These are phyloP conservation scores for Jaculus jaculus DNA, from an alignment of 2,113 vertebrate genomes.

Conservation along the genomic window DNA sequence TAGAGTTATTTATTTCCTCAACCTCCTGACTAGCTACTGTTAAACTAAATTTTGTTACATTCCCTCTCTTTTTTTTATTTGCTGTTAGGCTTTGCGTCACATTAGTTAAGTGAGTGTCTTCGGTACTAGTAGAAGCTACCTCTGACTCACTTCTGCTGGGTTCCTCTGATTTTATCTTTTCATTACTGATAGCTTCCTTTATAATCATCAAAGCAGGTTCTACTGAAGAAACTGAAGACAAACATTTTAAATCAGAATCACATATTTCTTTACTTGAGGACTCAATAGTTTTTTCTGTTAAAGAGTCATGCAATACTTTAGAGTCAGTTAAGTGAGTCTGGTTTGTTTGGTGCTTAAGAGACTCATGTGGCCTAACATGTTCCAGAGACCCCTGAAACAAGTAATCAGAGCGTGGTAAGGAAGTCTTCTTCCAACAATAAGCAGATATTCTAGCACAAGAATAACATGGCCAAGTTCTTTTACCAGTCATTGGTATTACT, in stretches of 20 bases:
- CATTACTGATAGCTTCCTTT: conserved; percentile 42
- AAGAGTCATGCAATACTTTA: neutral
- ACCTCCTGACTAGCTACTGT: conserved; percentile 37
- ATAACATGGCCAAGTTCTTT: conserved; percentile 82
- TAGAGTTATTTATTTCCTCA: conserved; percentile 46
- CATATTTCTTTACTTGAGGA: conserved; percentile 48
- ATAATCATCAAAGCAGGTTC: conserved; percentile 32
- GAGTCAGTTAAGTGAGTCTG: conserved; percentile 43
- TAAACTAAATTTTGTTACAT: conserved; percentile 61
- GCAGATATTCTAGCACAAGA: conserved; percentile 86
- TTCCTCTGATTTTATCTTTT: conserved; percentile 54
- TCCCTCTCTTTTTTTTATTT: conserved; percentile 70
- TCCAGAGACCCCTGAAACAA: conserved; percentile 4
- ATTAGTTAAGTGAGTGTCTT: conserved; percentile 65
- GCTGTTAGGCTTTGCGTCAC: conserved; percentile 53
- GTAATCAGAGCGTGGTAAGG: conserved; percentile 58
- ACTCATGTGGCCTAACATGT: conserved; percentile 51
- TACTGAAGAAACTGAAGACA: conserved; percentile 56
- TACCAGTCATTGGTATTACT: conserved; percentile 84
- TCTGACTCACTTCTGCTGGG: conserved; percentile 23
- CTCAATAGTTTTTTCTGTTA: conserved; percentile 55
- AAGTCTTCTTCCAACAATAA: conserved; percentile 70
- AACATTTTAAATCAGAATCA: conserved; percentile 49
- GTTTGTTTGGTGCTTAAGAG: conserved; percentile 54
- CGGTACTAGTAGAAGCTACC: neutral